Evolutionary conservation across 2,113 vertebrate species (phyloP).

Genomic region (Leucopternis melanops): DNA sequence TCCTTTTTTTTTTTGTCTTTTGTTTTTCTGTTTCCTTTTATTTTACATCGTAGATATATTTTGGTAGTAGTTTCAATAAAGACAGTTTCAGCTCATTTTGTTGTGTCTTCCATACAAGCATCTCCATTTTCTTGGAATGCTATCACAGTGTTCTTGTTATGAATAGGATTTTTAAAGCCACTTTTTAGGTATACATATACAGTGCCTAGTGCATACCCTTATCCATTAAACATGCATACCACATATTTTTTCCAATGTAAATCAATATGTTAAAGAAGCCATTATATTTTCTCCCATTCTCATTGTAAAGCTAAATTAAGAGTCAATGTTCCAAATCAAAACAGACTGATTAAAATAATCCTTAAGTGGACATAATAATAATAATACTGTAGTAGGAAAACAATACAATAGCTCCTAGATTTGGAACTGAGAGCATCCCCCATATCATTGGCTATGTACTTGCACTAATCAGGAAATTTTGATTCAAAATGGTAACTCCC

Average conservation of each 20-base stretch:
- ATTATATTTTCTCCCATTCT: background rate
- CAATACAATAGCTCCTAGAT: background rate
- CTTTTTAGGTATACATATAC: background rate
- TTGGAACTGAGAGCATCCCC: background rate
- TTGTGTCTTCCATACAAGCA: background rate
- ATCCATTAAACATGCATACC: background rate
- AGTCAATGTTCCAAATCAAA: background rate
- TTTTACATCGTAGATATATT: background rate
- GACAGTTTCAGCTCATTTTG: background rate
- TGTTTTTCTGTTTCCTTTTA: background rate
- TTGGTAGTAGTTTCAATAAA: background rate
- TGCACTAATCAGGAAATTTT: background rate
- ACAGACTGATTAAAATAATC: background rate
- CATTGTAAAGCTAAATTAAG: background rate
- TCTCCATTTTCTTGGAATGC: background rate
- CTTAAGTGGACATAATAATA: background rate
- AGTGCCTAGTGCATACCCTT: background rate
- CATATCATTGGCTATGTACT: background rate
- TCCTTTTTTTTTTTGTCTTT: background rate
- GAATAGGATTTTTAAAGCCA: background rate
- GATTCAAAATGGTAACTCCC: background rate
- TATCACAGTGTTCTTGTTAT: background rate
- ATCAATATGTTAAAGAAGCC: background rate
- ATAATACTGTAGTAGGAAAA: background rate
- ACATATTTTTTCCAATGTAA: background rate